Evolutionary conservation across 2,888 invertebrate genomes (phyloP), one percentile per base, ranked within the genome.

Genomic region (Melanostoma scalare): DNA sequence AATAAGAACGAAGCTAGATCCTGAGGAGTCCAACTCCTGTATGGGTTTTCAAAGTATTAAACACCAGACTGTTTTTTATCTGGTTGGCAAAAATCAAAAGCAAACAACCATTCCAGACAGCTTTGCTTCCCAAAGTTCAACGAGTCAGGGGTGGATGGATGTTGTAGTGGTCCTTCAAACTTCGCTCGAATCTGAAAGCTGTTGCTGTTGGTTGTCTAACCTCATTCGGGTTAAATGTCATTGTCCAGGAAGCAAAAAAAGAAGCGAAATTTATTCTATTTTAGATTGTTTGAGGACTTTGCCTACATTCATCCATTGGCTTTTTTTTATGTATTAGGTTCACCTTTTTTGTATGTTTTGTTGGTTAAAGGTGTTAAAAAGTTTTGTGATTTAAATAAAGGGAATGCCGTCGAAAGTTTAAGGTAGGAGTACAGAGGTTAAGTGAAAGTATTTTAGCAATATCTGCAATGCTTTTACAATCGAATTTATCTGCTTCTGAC

Each of bases 161-260:
- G 40, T 58, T 78, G 48, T 48, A 74, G 78, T 74, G 78, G 77
- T 68, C 40, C 63, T 68, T 56, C 40, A 73, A 80, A 74, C 68
- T 73, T 73, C 67, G n/a, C 60, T 55, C 55, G 55, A 72, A 60
- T 75, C 36, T 61, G 73, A 56, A 40, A 36, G 31, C 36, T 50
- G 58, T 42, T 71, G 71, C 9, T 60, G 65, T 9, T 46, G 33
- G 68, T n/a, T 56, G 73, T 77, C 73, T 69, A 79, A 78, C 74
- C 69, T 75, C 67, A 67, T 56, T 38, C 60, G 65, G 78, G 69
- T 55, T 78, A 60, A 78, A 71, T 78, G 78, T 75, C 84, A 84
- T 58, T 74, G 69, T 6, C 84, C 71, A 55, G 65, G 52, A 55
- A 67, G 56, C 58, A 35, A 60, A 36, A 48, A 48, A 30, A 63